Conservation (phyloP, 2,888 invertebrate genomes). For the Strigamia maritima region DNA sequence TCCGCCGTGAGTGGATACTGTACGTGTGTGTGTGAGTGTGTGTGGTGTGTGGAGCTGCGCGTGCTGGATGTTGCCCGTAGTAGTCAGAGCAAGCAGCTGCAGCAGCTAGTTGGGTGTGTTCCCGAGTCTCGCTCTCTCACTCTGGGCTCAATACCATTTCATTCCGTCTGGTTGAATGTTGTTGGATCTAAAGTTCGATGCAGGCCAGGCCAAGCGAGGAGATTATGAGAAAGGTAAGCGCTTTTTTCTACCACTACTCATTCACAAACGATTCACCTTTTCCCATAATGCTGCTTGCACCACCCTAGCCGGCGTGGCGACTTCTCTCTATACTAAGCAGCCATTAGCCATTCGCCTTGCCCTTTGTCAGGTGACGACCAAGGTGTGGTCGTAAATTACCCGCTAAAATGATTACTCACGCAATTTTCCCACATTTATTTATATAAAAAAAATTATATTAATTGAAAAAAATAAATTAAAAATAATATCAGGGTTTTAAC, state of each 20-base stretch:
- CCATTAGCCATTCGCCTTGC: constrained; percentile 1
- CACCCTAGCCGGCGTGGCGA: constrained; percentile 32
- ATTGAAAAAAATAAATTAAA: background rate
- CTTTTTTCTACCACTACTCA: background rate
- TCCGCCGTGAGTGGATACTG: constrained; percentile 37
- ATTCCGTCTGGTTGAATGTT: constrained; percentile 35
- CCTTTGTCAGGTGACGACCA: background rate
- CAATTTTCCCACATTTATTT: background rate
- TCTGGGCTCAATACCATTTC: background rate
- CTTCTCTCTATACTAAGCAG: constrained; percentile 16
- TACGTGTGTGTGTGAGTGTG: constrained; percentile 23
- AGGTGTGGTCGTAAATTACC: background rate
- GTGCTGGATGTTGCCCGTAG: constrained; percentile 33
- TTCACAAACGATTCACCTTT: constrained; percentile 10
- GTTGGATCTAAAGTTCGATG: constrained; percentile 37
- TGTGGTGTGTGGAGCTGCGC: constrained; percentile 22
- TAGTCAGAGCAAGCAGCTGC: constrained; percentile 29
- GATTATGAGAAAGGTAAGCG: constrained; percentile 42
- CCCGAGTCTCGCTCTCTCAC: constrained; percentile 20
- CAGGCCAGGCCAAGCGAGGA: constrained; percentile 42
- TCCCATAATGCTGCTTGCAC: constrained; percentile 30
- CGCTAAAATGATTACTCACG: background rate
- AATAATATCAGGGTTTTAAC: background rate
- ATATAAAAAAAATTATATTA: background rate
- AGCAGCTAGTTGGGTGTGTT: constrained; percentile 33